These are phyloP conservation scores for Pseudomyrmex cubaensis DNA, from an alignment of 1,140 invertebrate genomes.

Conservation along the genomic window DNA sequence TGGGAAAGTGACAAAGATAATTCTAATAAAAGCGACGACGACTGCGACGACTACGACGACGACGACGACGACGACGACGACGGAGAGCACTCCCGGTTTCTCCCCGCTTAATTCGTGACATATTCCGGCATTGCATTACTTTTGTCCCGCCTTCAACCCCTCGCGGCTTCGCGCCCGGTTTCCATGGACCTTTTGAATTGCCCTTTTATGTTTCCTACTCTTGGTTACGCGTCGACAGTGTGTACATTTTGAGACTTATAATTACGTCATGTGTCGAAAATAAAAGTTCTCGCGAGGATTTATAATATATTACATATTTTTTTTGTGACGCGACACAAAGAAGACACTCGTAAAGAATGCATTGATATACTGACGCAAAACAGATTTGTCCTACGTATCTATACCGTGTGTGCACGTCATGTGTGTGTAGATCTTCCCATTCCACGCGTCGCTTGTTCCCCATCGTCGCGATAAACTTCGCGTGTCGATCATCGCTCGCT, in stretches of 20 bases:
- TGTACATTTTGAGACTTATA: slow-evolving; percentile 49
- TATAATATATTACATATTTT: not conserved
- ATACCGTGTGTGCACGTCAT: not conserved
- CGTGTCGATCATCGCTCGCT: slow-evolving; percentile 1
- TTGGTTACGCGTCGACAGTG: slow-evolving; percentile 52
- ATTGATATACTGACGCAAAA: not conserved
- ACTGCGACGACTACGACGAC: slow-evolving; percentile 73
- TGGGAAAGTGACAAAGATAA: slow-evolving; percentile 86
- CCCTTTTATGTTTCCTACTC: slow-evolving; percentile 73
- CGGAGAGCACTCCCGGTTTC: slow-evolving; percentile 78
- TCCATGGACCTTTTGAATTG: slow-evolving; percentile 61
- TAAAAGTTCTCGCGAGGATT: not conserved
- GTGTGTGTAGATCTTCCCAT: too few species aligned
- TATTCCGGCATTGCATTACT: slow-evolving; percentile 82
- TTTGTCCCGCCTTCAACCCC: slow-evolving; percentile 74
- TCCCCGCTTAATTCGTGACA: slow-evolving; percentile 83
- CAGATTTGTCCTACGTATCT: not conserved
- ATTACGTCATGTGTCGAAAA: slow-evolving; percentile 28
- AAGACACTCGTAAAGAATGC: not conserved
- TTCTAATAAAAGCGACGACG: slow-evolving; percentile 85
- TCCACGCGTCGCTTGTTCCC: not conserved
- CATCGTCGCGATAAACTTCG: not conserved
- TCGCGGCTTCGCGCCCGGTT: slow-evolving; percentile 59
- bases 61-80: slow-evolving; percentile 70
- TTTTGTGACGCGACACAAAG: too few species aligned